Conservation (phyloP, 53 echinoderm and acorn worm genomes). For the Zoroaster sp. region DNA sequence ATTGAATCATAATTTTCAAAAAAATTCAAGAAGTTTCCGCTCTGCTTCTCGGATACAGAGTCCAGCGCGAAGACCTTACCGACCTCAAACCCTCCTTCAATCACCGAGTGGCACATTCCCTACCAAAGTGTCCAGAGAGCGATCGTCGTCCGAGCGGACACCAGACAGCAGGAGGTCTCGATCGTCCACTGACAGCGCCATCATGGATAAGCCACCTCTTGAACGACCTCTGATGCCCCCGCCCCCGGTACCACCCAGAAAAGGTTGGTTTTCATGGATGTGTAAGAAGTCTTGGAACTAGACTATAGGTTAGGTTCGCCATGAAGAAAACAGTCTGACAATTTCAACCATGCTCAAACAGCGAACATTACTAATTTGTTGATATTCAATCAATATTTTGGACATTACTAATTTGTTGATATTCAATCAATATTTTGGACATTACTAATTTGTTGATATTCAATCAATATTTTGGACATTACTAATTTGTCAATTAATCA, state of each 20-base stretch:
- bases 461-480: neutral
- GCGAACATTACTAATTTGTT: neutral
- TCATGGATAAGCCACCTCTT: slow-evolving; percentile 31
- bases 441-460: neutral
- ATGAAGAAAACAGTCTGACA: neutral
- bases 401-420: neutral
- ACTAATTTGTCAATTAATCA: neutral
- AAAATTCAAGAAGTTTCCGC: too few species aligned
- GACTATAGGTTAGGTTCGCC: neutral
- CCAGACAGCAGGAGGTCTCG: slow-evolving; percentile 5
- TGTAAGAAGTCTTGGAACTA: neutral
- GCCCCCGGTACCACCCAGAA: slow-evolving; percentile 94
- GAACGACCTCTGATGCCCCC: slow-evolving; percentile 85
- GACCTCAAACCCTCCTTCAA: slow-evolving; percentile 41
- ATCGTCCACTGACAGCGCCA: slow-evolving; percentile 27
- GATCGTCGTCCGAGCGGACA: neutral
- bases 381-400: neutral
- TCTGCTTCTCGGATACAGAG: slow-evolving; percentile 47
- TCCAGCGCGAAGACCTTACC: slow-evolving; percentile 29
- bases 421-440: neutral
- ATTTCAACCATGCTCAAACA: neutral
- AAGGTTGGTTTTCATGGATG: slow-evolving; percentile 63
- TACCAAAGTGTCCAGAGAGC: neutral
- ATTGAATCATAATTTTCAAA: too few species aligned
- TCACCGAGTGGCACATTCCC: slow-evolving; percentile 49